Conservation (phyloP, 2,888 invertebrate genomes). For the Chrysomela aeneicollis region DNA sequence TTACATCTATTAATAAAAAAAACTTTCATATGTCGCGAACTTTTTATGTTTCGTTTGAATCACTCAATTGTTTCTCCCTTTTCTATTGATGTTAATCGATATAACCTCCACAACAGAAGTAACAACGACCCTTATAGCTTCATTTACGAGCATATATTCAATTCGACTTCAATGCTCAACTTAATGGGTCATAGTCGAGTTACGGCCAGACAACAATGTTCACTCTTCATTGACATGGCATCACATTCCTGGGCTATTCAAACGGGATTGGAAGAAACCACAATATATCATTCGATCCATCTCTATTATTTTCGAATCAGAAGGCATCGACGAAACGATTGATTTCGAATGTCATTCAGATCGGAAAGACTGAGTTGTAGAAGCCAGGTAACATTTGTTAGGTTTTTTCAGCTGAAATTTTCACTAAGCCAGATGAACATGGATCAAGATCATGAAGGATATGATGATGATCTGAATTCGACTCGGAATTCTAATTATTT, state of each 20-base stretch:
- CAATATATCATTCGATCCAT: constrained; percentile 1
- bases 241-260: constrained; percentile 11
- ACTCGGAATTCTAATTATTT: too few relatives aligned
- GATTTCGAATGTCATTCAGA: not conserved
- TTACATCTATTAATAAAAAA: too few relatives aligned
- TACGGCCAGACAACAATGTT: constrained; percentile 14
- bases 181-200: constrained; percentile 17
- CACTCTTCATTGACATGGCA: constrained; percentile 17
- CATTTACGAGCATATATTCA: not conserved
- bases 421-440: too few relatives aligned
- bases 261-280: constrained; percentile 3
- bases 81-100: too few relatives aligned
- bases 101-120: too few relatives aligned
- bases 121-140: not conserved
- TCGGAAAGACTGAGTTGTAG: not conserved
- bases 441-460: too few relatives aligned
- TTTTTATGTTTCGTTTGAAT: too few relatives aligned
- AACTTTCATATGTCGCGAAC: too few relatives aligned
- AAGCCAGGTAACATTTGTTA: not conserved
- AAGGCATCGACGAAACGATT: not conserved
- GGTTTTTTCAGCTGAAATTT: not conserved
- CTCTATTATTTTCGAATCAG: not conserved
- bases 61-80: too few relatives aligned
- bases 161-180: constrained; percentile 11
- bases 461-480: too few relatives aligned